Evolutionary conservation across 2,113 vertebrate species (phyloP).

Genomic region (Oceanodroma tethys): DNA sequence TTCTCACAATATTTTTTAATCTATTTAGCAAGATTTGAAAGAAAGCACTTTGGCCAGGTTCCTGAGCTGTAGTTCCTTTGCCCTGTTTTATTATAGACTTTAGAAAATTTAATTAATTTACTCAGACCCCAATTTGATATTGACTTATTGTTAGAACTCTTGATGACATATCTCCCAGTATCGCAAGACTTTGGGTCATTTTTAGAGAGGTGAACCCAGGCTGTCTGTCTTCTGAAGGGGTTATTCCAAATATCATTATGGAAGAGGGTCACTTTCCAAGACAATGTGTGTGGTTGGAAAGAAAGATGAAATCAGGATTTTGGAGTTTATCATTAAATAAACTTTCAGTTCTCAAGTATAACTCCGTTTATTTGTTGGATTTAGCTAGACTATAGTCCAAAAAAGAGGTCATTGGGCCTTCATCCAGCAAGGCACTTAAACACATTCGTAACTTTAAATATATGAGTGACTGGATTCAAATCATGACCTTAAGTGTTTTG

Average conservation of each 20-base stretch:
- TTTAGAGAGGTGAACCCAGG: neutral
- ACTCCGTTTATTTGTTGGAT: neutral
- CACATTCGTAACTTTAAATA: neutral
- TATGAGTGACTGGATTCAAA: neutral
- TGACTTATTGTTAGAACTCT: neutral
- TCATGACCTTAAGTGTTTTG: neutral
- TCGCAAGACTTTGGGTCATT: neutral
- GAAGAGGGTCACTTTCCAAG: neutral
- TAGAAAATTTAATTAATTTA: neutral
- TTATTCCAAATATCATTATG: neutral
- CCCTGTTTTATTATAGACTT: neutral
- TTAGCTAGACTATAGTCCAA: neutral
- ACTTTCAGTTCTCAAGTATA: neutral
- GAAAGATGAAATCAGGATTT: neutral
- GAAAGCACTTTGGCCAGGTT: neutral
- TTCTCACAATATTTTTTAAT: neutral
- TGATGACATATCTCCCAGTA: neutral
- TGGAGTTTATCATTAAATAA: neutral
- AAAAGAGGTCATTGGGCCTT: neutral
- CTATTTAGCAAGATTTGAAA: neutral
- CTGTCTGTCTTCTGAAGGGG: neutral
- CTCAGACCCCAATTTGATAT: neutral
- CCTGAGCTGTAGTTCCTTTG: neutral
- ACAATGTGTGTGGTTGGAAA: neutral
- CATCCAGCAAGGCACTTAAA: neutral